Conservation (phyloP, 2,797 vertebrate species). For the Micropoecilia bifurca region DNA sequence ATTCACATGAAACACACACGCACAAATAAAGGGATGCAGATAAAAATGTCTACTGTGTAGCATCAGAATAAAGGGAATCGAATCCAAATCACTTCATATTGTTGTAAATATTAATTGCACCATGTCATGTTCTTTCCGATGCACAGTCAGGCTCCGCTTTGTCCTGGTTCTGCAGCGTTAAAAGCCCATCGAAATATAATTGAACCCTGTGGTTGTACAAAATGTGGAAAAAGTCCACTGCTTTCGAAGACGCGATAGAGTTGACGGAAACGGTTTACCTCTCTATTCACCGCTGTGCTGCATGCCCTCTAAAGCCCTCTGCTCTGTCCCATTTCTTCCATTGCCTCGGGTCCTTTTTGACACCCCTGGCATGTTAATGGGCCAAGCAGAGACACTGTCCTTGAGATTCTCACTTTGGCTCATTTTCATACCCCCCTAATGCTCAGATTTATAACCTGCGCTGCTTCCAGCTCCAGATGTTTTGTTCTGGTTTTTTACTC, state of each 20-base stretch:
- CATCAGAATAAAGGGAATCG: neutral
- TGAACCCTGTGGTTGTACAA: neutral
- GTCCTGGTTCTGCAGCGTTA: too few relatives aligned
- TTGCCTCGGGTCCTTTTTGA: constrained; percentile 77
- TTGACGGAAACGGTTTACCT: constrained; percentile 62
- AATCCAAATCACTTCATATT: neutral
- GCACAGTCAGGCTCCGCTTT: neutral
- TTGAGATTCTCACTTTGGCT: constrained; percentile 82
- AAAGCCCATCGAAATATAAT: neutral
- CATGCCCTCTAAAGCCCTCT: constrained; percentile 73
- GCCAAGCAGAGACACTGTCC: constrained; percentile 78
- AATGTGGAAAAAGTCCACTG: neutral
- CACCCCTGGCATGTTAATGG: constrained; percentile 79
- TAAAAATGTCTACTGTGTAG: neutral
- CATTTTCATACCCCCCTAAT: constrained; percentile 78
- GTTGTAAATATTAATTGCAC: neutral
- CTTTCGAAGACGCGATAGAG: constrained; percentile 35
- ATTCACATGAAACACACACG: neutral
- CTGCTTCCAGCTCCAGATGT: constrained; percentile 85
- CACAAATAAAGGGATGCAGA: neutral
- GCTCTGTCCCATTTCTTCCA: constrained; percentile 80
- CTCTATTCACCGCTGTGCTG: constrained; percentile 54
- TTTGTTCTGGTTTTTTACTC: constrained; percentile 81
- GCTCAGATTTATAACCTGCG: constrained; percentile 80
- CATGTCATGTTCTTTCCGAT: neutral